A percentile compares a stretch with the other conserved stretches of the same genome.
Conservation (phyloP, 35 echinoderm and acorn worm genomes). For the Apostichopus japonicus region DNA sequence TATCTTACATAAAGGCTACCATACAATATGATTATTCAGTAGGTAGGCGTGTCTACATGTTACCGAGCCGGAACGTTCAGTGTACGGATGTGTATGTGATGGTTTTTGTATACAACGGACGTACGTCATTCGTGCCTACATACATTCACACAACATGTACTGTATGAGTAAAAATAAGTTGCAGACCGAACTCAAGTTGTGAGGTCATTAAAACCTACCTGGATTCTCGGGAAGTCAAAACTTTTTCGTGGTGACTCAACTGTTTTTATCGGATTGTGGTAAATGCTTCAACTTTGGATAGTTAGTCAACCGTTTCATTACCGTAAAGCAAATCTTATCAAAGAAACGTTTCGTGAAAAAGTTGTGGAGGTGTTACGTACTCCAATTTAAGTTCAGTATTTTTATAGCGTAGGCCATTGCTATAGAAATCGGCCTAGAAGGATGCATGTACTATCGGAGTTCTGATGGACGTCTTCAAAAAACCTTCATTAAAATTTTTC, state of each 20-base stretch:
- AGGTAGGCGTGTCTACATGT: neutral
- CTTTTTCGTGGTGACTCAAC: slow-evolving; percentile 29
- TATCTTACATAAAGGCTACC: neutral
- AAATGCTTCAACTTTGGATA: slow-evolving; percentile 9
- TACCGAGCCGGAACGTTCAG: neutral
- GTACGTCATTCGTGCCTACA: neutral
- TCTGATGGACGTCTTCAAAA: slow-evolving; percentile 7
- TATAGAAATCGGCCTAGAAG: neutral
- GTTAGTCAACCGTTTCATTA: slow-evolving; percentile 41
- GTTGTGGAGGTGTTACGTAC: too few species aligned
- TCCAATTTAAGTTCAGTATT: too few species aligned
- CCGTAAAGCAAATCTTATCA: neutral
- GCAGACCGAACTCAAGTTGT: neutral
- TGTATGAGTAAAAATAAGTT: neutral
- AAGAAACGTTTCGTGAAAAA: neutral
- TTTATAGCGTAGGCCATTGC: neutral
- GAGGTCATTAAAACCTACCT: slow-evolving; percentile 50
- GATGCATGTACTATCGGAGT: neutral
- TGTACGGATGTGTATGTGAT: neutral
- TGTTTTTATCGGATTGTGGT: slow-evolving; percentile 47
- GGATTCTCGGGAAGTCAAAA: neutral
- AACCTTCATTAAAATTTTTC: neutral
- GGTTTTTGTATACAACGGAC: neutral
- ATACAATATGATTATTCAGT: slow-evolving; percentile 1
- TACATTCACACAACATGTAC: neutral